Evolutionary conservation across 2,797 vertebrate genomes (phyloP), one percentile per base, ranked within the genome.

Genomic region (Passerculus sandwichensis): DNA sequence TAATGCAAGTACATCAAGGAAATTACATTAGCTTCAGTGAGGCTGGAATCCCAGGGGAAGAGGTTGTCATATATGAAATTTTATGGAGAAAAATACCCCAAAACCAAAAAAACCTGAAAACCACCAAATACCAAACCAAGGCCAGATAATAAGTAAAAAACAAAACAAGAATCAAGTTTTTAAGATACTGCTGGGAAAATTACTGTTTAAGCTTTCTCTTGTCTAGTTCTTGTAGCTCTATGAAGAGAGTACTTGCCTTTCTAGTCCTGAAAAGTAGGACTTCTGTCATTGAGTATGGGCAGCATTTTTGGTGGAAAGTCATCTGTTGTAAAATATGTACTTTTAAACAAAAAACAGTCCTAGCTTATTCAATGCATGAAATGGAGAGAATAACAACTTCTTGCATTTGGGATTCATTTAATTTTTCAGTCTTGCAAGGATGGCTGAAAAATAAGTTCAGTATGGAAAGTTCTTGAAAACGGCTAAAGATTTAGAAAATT

Each of bases 101-200:
- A 61, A 47, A 34, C 4, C 0, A 32, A 81, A 40, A 22, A 40
- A 9, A 32, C 44, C 44, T 0, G 1, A 36, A 51, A 51, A 2
- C 2, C 26, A 61, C 18, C 9, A 48, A 47, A 74, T 48, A 42
- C 8, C 40, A 62, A 67, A 36, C 15, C 4, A 48, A 0, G 2
- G 8, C 11, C 26, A 69, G 54, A 32, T 3, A 61, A 44, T 23
- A 54, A 81, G 36, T 29, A 20, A 71, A 87, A 64, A 12, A 1
- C 20, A 38, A 44, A 70, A 25, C 2, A 42, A n/a, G 9, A 44
- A 15, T 44, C 27, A 44, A 19, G 9, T 18, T 56, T 70, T 36
- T 50, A 13, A 76, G 27, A 16, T n/a, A 44, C 26, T 57, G 13
- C 2, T 57, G 11, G 14, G 11, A 45, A 64, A 76, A 21, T 14